Evolutionary conservation across 1,140 invertebrate genomes (phyloP).

Genomic region (Trichonephila clavata): DNA sequence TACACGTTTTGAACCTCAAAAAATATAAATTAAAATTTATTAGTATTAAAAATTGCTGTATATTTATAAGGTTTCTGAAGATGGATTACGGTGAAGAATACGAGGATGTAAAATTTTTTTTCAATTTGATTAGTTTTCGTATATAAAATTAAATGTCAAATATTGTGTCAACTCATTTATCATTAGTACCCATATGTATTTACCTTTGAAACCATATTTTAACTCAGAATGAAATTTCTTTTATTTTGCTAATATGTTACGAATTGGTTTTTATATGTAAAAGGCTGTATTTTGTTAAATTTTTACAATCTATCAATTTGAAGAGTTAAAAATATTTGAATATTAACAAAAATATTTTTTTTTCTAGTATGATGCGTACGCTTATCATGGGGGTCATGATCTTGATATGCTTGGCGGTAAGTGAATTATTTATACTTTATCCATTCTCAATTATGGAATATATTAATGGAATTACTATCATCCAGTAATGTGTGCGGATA

Average conservation of each 20-base stretch:
- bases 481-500: not conserved
- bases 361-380: conserved; percentile 59
- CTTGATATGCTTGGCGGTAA: conserved; percentile 17
- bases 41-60: not conserved
- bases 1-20: not conserved
- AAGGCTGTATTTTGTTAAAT: not conserved
- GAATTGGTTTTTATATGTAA: not conserved
- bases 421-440: not conserved
- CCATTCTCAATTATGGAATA: not conserved
- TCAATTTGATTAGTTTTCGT: not conserved
- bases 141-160: not conserved
- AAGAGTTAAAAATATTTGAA: not conserved
- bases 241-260: not conserved
- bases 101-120: not conserved
- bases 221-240: not conserved
- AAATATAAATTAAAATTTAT: not conserved
- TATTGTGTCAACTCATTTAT: not conserved
- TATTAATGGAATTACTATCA: not conserved
- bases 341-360: not conserved
- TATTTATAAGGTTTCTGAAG: not conserved
- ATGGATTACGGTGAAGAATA: conserved; percentile 38
- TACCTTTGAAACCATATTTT: not conserved
- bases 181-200: not conserved
- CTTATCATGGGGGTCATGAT: conserved; percentile 27
- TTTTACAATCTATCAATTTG: not conserved